Evolutionary conservation across 2,888 invertebrate genomes (phyloP), one percentile per base, ranked within the genome.

Genomic region (Nematopogon swammerdamellus): DNA sequence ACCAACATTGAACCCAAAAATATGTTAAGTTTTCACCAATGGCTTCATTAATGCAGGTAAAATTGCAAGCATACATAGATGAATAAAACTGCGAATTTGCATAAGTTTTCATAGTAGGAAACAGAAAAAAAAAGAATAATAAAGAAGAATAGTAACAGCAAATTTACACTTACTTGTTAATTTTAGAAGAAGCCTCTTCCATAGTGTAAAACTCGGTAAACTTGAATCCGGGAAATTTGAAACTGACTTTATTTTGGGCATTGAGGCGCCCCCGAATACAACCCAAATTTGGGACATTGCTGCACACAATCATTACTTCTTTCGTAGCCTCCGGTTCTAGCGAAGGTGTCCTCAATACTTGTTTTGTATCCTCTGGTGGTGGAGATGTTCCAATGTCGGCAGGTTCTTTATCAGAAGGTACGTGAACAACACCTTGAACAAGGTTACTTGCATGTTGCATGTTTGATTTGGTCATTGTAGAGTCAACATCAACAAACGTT

Each of bases 181-280:
- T 68, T 61, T 70, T 70, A 11, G 53, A 47, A 50, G 69, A 67
- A 3, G 71, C 72, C 55, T 67, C 66, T 19, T 59, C 54, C 60
- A 64, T 59, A 2, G 55, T 18, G 54, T 69, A 74, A 63, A 64
- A 74, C 4, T 64, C 60, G 1, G 68, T 66, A 54, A 55, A 64
- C 48, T 67, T 63, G 57, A 68, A 71, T 49, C 70, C 72, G 18
- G 76, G 74, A 53, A 75, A 70, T 57, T 68, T 63, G 53, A 73
- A 72, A 58, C 70, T 69, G 45, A 75, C 46, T 49, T 60, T 52
- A 36, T 60, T 58, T 49, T 59, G 49, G 16, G 48, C 48, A 55
- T 65, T 64, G 50, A 49, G 60, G 58, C 57, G 62, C 42, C 64
- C 77, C 36, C 55, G 54, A 51, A 77, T 64, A 62, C 65, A 71